Evolutionary conservation across 92 coral and sea anemone species (phyloP), one percentile per base, ranked within the genome.

Genomic region (Porites divaricata): DNA sequence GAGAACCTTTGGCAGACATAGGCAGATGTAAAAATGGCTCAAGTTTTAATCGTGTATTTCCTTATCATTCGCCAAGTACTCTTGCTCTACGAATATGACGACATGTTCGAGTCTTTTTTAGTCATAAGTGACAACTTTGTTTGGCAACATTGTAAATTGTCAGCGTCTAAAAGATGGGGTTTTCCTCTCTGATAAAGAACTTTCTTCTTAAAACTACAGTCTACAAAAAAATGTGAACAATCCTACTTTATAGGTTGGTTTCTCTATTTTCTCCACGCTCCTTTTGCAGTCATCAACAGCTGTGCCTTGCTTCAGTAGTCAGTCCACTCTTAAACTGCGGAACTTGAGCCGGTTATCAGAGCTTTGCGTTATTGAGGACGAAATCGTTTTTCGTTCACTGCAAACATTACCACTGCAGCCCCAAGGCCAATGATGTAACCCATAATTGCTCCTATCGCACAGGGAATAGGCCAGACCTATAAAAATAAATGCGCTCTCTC

Each of bases 401-500:
- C 70, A 69, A 81, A 77, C 17, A 79, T 74, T 5, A 85, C 41
- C 2, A 90, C 90, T 25, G 96, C 81, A 11, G 76, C 66, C 8
- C 83, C 73, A 56, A 93, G 79, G 20, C 98, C 94, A 15, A 80
- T 54, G 45, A 84, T 48, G 76, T 95, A 83, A 56, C 98, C 98
- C 11, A 89, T 21, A n/a, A 95, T 76, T 2, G 95, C 98, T 79
- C 98, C 98, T 10, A 86, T 76, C 1, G 79, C 93, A 68, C 98
- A 95, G 63, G 98, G 90, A 74, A 95, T 89, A 41, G 98, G 98
- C 98, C 98, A 95, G 28, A 76, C 96, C 96, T 95, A 62, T 1
- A 81, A 56, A 67, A 50, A 63, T 7, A n/a, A 26, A 66, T 21
- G 14, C 17, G 4, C 45, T 5, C 59, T 54, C 14, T 13, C 14